A percentile compares a stretch with the other conserved stretches of the same genome.
Evolutionary conservation across 2,888 invertebrate species (phyloP).

Genomic region (Sesamia inferens): DNA sequence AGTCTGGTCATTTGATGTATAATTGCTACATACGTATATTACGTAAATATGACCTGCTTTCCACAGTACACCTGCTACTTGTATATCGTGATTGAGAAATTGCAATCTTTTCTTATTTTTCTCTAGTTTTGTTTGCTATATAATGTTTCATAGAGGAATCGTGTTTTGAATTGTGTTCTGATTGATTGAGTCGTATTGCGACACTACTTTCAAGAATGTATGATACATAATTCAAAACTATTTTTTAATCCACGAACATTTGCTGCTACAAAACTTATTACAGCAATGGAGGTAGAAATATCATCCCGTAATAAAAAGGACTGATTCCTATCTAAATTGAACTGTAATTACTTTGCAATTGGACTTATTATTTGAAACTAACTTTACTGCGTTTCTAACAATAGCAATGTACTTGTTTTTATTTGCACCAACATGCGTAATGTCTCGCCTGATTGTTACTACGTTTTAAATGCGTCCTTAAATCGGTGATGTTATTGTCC

Average conservation of each 20-base stretch:
- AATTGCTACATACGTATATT: constrained; percentile 13
- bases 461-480: constrained; percentile 25
- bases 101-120: constrained; percentile 26
- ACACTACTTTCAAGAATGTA: neutral
- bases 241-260: constrained; percentile 5
- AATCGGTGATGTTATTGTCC: neutral
- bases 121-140: constrained; percentile 8
- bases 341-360: constrained; percentile 25
- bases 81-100: constrained; percentile 15
- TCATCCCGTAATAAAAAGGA: constrained; percentile 24
- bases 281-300: constrained; percentile 6
- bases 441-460: constrained; percentile 3
- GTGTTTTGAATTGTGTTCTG: neutral
- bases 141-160: constrained; percentile 1
- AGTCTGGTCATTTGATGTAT: constrained; percentile 17
- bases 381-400: constrained; percentile 11
- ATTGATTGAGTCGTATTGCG: neutral
- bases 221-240: neutral
- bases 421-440: constrained; percentile 21
- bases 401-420: constrained; percentile 17
- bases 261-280: constrained; percentile 25
- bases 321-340: constrained; percentile 47
- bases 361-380: constrained; percentile 32
- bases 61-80: constrained; percentile 25
- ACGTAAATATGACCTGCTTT: constrained; percentile 31